Percentiles rank a stretch among this genome's conserved stretches.
Evolutionary conservation across 1,140 invertebrate species (phyloP).

Genomic region (Pachyrhynchus sulphureomaculatus): DNA sequence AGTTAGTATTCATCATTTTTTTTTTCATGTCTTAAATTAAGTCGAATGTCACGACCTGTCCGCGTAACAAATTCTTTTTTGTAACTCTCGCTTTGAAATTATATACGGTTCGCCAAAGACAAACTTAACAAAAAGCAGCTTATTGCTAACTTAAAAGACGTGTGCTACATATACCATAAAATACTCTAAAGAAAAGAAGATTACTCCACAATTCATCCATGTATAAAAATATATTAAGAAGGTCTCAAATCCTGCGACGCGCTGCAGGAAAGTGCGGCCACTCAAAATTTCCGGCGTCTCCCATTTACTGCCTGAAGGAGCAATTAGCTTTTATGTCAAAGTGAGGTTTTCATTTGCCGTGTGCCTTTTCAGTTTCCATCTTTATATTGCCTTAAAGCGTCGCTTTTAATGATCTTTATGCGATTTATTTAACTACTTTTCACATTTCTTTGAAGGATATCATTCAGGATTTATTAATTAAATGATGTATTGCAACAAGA

Average conservation of each 20-base stretch:
- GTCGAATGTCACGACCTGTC: too few relatives aligned
- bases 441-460: constrained; percentile 1
- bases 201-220: constrained; percentile 16
- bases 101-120: not conserved
- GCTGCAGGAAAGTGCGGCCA: constrained; percentile 19
- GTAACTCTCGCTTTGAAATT: not conserved
- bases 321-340: constrained; percentile 34
- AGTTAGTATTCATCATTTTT: too few relatives aligned
- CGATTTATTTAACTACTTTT: constrained; percentile 22
- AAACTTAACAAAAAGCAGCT: not conserved
- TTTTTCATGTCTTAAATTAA: too few relatives aligned
- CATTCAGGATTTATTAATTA: constrained; percentile 2
- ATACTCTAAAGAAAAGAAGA: constrained; percentile 4
- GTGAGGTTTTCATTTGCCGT: constrained; percentile 31
- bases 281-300: constrained; percentile 21
- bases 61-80: too few relatives aligned
- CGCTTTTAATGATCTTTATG: constrained; percentile 28
- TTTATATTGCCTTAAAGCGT: constrained; percentile 20
- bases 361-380: constrained; percentile 25
- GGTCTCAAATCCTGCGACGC: constrained; percentile 15
- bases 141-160: not conserved
- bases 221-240: constrained; percentile 30
- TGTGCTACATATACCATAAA: not conserved
- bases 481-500: not conserved
- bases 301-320: constrained; percentile 28